Percentiles rank a stretch among this genome's conserved stretches.
These are phyloP conservation scores for Acromyrmex charruanus DNA, from an alignment of 1,140 invertebrate species.

Conservation along the genomic window DNA sequence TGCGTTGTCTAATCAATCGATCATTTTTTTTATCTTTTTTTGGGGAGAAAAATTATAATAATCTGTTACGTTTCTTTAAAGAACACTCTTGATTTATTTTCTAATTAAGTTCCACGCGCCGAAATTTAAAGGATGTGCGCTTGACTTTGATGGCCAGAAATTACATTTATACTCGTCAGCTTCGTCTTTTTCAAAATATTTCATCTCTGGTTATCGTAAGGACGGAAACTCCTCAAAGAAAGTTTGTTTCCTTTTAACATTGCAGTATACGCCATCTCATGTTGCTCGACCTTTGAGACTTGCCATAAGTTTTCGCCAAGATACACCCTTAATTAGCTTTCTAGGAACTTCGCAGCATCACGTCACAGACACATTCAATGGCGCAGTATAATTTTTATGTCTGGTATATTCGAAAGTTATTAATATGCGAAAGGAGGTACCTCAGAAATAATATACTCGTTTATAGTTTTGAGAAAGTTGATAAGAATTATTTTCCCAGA, in stretches of 20 bases:
- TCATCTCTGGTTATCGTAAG: slow-evolving; percentile 13
- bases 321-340: slow-evolving; percentile 12
- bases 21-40: neutral
- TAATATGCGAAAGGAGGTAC: neutral
- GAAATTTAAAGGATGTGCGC: neutral
- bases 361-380: neutral
- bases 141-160: slow-evolving; percentile 29
- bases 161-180: neutral
- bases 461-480: neutral
- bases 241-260: slow-evolving; percentile 59
- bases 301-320: slow-evolving; percentile 36
- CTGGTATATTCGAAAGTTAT: neutral
- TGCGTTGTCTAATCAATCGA: neutral
- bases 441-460: neutral
- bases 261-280: slow-evolving; percentile 2
- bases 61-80: neutral
- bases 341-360: slow-evolving; percentile 36
- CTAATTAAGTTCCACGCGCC: neutral
- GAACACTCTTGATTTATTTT: neutral
- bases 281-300: slow-evolving; percentile 32
- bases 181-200: slow-evolving; percentile 13
- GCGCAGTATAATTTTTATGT: neutral
- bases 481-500: neutral
- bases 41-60: neutral
- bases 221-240: slow-evolving; percentile 13